These are phyloP conservation scores for Tricholaema leucomelas DNA, from an alignment of 2,113 vertebrate genomes.

Conservation along the genomic window DNA sequence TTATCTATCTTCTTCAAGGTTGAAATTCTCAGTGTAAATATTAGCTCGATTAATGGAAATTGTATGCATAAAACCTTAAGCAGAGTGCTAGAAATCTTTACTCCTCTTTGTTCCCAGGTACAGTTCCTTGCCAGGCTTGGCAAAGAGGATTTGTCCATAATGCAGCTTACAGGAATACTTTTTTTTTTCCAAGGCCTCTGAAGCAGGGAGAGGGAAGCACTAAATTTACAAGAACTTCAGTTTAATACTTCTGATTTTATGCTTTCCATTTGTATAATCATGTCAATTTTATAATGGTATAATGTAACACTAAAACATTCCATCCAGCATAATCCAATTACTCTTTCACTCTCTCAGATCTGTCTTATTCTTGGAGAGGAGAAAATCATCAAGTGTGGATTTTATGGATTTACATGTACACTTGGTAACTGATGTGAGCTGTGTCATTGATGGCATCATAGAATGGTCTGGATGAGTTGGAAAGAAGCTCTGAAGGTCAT, in stretches of 20 bases:
- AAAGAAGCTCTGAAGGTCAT: too few relatives aligned
- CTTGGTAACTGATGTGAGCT: neutral
- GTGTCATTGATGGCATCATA: neutral
- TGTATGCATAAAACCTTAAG: neutral
- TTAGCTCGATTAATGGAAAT: slow-evolving; percentile 18
- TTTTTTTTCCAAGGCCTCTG: neutral
- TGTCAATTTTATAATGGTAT: slow-evolving; percentile 4
- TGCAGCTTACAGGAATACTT: neutral
- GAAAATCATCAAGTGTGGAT: neutral
- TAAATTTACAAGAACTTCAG: neutral
- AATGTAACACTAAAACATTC: slow-evolving; percentile 21
- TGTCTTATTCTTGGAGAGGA: slow-evolving; percentile 3
- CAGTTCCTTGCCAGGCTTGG: neutral
- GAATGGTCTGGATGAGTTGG: too few relatives aligned
- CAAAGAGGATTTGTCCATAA: neutral
- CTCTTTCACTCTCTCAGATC: neutral
- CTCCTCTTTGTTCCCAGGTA: neutral
- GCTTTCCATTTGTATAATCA: slow-evolving; percentile 21
- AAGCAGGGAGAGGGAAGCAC: neutral
- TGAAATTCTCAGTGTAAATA: slow-evolving; percentile 35
- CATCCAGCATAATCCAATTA: slow-evolving; percentile 55
- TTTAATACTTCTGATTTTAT: neutral
- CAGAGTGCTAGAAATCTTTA: neutral
- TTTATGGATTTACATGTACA: neutral
- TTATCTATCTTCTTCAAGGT: neutral